Evolutionary conservation across 2,113 vertebrate genomes (phyloP).

Genomic region (Ia io): DNA sequence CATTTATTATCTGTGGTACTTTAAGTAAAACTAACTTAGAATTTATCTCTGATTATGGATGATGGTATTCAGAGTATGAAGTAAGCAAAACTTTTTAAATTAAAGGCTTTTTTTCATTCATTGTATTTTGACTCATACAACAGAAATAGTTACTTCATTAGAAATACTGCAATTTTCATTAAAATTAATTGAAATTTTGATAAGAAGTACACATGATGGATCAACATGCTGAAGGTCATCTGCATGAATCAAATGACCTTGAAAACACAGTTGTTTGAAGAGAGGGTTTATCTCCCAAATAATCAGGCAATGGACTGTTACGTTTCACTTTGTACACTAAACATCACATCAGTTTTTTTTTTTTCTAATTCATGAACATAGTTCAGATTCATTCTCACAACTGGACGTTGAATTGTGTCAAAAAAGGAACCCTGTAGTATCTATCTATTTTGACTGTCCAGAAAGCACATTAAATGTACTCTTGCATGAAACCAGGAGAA

Average conservation of each 20-base stretch:
- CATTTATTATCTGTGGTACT: conserved; percentile 80
- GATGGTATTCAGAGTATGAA: conserved; percentile 78
- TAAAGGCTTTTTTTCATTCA: conserved; percentile 50
- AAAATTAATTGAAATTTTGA: conserved; percentile 56
- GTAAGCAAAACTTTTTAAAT: conserved; percentile 40
- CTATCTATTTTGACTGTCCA: conserved; percentile 43
- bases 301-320: not conserved
- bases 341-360: conserved; percentile 59
- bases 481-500: conserved; percentile 65
- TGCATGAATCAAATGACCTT: conserved; percentile 58
- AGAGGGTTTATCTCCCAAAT: conserved; percentile 52
- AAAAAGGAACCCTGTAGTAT: conserved; percentile 55
- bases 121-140: conserved; percentile 50
- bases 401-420: conserved; percentile 54
- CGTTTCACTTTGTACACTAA: conserved; percentile 53
- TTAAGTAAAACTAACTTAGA: conserved; percentile 74
- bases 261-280: conserved; percentile 60
- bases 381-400: conserved; percentile 51
- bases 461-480: conserved; percentile 66
- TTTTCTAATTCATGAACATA: conserved; percentile 67
- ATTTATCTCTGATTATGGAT: conserved; percentile 88
- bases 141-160: conserved; percentile 46
- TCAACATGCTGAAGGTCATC: conserved; percentile 66
- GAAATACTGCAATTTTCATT: conserved; percentile 32
- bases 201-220: conserved; percentile 66